Evolutionary conservation across 2,888 invertebrate species (phyloP).

Genomic region (Patella depressa): DNA sequence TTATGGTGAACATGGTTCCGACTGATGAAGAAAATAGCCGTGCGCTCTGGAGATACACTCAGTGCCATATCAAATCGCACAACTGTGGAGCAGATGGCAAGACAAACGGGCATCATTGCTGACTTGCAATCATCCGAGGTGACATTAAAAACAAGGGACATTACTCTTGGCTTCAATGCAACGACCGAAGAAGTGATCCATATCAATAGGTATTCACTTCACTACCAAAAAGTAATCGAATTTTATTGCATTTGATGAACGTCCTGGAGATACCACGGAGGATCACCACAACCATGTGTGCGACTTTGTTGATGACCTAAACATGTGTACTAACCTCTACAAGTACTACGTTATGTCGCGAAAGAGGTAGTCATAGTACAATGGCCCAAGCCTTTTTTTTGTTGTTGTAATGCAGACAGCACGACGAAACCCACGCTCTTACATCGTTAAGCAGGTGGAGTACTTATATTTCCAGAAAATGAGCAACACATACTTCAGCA

Average conservation of each 20-base stretch:
- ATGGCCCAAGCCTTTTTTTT: too few species aligned
- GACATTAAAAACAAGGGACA: constrained; percentile 11
- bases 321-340: too few species aligned
- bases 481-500: background rate
- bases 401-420: background rate
- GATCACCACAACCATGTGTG: constrained; percentile 30
- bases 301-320: constrained; percentile 19
- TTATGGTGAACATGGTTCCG: background rate
- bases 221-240: constrained; percentile 26
- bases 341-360: too few species aligned
- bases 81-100: constrained; percentile 11
- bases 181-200: constrained; percentile 35
- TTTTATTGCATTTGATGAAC: constrained; percentile 27
- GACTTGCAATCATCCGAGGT: constrained; percentile 26
- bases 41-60: background rate
- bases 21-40: background rate
- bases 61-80: background rate
- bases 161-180: constrained; percentile 35
- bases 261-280: constrained; percentile 32
- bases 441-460: background rate
- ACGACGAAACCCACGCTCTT: background rate
- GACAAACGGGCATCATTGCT: background rate
- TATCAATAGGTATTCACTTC: constrained; percentile 35
- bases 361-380: too few species aligned
- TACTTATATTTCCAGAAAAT: background rate